Conservation (phyloP, 2,797 vertebrate genomes). For the Eutrigla gurnardus region DNA sequence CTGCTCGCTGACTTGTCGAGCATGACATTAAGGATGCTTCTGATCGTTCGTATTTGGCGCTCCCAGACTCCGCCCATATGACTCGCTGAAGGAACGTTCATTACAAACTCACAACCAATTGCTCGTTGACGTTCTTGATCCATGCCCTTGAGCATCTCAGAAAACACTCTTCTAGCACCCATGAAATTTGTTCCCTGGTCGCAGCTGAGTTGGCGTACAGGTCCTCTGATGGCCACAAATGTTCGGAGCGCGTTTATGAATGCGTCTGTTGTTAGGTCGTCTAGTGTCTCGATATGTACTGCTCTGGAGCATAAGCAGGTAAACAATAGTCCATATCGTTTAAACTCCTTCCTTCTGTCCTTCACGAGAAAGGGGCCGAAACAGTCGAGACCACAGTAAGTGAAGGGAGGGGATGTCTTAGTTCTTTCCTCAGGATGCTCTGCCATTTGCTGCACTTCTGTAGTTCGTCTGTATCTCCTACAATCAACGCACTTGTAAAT, state of each 20-base stretch:
- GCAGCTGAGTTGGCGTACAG: not conserved
- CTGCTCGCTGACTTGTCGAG: constrained; percentile 14
- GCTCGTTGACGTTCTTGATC: constrained; percentile 4
- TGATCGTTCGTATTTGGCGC: constrained; percentile 4
- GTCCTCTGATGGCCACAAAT: constrained; percentile 15
- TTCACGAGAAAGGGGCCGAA: constrained; percentile 14
- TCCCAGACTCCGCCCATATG: constrained; percentile 20
- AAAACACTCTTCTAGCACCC: constrained; percentile 15
- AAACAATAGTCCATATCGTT: not conserved
- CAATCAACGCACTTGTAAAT: no score
- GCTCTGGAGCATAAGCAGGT: constrained; percentile 14
- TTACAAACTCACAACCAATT: constrained; percentile 15
- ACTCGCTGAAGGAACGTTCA: constrained; percentile 11
- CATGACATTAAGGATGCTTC: constrained; percentile 10
- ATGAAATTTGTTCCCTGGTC: constrained; percentile 16
- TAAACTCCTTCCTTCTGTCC: constrained; percentile 12
- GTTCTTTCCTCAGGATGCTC: not conserved
- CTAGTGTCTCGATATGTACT: constrained; percentile 1
- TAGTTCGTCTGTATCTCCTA: no score
- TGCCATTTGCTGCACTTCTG: no score
- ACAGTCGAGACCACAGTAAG: constrained; percentile 10
- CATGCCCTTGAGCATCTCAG: not conserved
- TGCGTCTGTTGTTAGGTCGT: not conserved
- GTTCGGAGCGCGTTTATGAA: constrained; percentile 14
- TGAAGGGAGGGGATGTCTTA: not conserved